Base-by-base conservation (phyloP, 2,797 vertebrate genomes). In the Gymnoscopelus microlampas region DNA sequence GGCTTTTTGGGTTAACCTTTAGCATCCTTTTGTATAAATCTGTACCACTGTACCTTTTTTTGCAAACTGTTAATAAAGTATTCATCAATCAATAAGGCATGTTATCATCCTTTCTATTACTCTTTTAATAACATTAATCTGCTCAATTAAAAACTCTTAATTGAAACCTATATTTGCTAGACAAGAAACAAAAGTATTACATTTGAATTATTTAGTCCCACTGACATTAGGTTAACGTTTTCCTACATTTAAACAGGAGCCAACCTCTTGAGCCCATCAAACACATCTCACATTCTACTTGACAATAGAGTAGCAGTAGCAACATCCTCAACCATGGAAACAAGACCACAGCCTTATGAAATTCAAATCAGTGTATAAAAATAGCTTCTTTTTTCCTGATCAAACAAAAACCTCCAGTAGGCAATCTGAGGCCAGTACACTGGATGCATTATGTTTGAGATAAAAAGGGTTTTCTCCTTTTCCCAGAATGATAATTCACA, bases 291-390 rank as follows among this genome's bases (percentile, higher is more conserved):
- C 32, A 15, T 15, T 51, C n/a, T 51, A 14, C 15, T 44, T 4
- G n/a, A 8, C 26, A 12, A 54, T 5, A 53, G 65, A 61, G 15
- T 3, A 4, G 59, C 15, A 66, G n/a, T 12, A 26, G n/a, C 15
- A 26, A 57, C 56, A 11, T 39, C 7, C 53, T 68, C 79, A 66
- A 70, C 80, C 74, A 83, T 83, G 78, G 81, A 78, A 77, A 76
- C 50, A 4, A n/a, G 65, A 48, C 23, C 67, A 60, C 24, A 73
- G 63, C 68, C 71, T 60, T 61, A 68, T 88, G 71, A 86, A 82
- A 89, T 88, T 86, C 65, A 73, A 87, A 89, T 86, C 54, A 73
- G 55, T 12, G 48, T 56, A 74, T 83, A 85, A 82, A 87, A 84
- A 84, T 81, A 79, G 61, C n/a, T 15, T n/a, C 39, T 7, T 13